A percentile compares a stretch with the other conserved stretches of the same genome.
phyloP scores from a whole-genome alignment of 2,113 vertebrate genomes.

The Tylochromis polylepis region DNA sequence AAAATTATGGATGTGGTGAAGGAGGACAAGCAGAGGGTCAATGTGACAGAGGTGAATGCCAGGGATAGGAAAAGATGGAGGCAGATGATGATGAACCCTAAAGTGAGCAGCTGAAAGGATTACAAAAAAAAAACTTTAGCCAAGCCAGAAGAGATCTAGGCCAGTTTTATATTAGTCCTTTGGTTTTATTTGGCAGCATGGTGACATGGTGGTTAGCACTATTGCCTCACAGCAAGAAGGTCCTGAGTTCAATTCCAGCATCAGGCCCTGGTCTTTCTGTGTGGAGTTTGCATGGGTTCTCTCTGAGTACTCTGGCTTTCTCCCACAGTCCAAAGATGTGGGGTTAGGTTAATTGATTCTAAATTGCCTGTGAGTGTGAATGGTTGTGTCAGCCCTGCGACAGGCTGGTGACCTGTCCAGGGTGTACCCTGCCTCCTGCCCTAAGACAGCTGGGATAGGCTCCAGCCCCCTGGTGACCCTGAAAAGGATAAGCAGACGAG shows the following conservation, averaged over 20 bases:
- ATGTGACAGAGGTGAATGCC: neutral
- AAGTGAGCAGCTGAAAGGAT: neutral
- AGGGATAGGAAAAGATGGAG: neutral
- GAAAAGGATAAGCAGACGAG: no score
- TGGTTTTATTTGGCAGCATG: neutral
- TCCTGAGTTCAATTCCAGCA: neutral
- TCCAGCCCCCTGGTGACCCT: no score
- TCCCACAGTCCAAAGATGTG: neutral
- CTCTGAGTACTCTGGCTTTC: neutral
- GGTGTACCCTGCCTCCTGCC: no score
- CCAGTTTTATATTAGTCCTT: neutral
- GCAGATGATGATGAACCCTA: neutral
- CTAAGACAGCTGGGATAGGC: no score
- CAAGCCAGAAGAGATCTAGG: neutral
- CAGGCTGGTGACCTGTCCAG: no score
- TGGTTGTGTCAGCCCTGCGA: no score
- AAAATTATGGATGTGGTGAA: neutral
- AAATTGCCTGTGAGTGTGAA: neutral
- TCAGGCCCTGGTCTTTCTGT: neutral
- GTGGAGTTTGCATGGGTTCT: neutral
- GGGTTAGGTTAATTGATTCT: neutral
- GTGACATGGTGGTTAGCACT: neutral
- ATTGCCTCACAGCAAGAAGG: neutral
- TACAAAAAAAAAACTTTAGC: neutral
- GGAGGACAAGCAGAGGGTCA: neutral